These are phyloP conservation scores for Muricea muricata DNA, from an alignment of 92 coral and sea anemone species.

Conservation along the genomic window DNA sequence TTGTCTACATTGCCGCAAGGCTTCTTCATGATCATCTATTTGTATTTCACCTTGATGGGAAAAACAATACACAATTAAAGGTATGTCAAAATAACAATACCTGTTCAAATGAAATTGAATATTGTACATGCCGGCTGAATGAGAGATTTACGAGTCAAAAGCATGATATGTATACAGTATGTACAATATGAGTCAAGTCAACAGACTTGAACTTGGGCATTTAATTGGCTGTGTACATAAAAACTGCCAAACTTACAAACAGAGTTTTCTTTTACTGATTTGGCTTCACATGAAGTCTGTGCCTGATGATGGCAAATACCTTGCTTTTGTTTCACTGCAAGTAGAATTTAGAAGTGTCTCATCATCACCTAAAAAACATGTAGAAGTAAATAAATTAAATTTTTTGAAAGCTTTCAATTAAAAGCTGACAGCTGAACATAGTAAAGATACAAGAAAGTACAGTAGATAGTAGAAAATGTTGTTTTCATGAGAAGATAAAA, in stretches of 20 bases:
- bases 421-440: not conserved
- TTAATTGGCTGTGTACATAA: too few species aligned
- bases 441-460: too few species aligned
- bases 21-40: constrained; percentile 10
- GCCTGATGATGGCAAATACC: not conserved
- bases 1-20: constrained; percentile 18
- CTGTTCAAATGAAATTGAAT: not conserved
- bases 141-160: too few species aligned
- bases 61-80: not conserved
- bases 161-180: too few species aligned
- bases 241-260: not conserved
- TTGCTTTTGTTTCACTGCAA: not conserved
- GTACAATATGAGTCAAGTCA: too few species aligned
- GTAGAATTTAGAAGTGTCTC: not conserved
- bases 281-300: not conserved
- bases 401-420: not conserved
- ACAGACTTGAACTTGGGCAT: too few species aligned
- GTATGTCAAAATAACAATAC: not conserved
- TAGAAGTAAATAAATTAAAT: not conserved
- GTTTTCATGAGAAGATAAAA: too few species aligned
- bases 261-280: not conserved
- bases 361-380: not conserved
- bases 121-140: not conserved
- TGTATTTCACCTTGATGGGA: not conserved
- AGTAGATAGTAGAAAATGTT: too few species aligned